Evolutionary conservation across 2,113 vertebrate species (phyloP), one percentile per base, ranked within the genome.

Genomic region (western clawed frog (Xenopus tropicalis)): DNA sequence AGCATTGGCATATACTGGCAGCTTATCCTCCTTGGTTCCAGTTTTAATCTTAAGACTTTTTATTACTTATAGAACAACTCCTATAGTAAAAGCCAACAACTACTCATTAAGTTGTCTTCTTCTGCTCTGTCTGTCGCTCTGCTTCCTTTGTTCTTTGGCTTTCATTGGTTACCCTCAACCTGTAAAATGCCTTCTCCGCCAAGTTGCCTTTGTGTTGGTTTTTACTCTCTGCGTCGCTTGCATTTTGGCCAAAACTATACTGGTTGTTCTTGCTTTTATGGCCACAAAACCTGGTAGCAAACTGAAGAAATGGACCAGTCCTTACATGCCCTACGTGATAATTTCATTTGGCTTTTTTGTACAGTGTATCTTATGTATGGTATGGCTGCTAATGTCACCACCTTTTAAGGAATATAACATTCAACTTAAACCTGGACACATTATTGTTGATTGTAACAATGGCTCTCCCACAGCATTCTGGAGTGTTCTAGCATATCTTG

Each of bases 401-500:
- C 79, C 79, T 17, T 75, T 72, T n/a, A 72, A 52, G 25, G 61
- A 72, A n/a, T 20, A 10, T 12, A 69, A 79, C 22, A 68, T 21
- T 10, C 3, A 71, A 14, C 21, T 29, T 9, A 11, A 63, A 23
- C 8, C 58, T 14, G 42, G 13, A 21, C 21, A 44, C 23, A 80
- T 78, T 20, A 75, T 75, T 23, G 52, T 80, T 19, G 58, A 80
- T 21, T 80, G 79, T 57, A 66, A 80, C 51, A 66, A 77, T 7
- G 79, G 76, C 1, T 80, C 76, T 8, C n/a, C 23, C 12, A 16
- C 21, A 8, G 69, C 67, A 42, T 75, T 80, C 29, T 74, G 69
- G 21, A 61, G 43, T 10, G 62, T 80, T 19, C 42, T 78, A 25
- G 51, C 75, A 29, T 78, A 80, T 14, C 25, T 77, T 14, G 72